Conservation (phyloP, 2,113 vertebrate genomes). For the Speoplatyrhinus poulsoni region DNA sequence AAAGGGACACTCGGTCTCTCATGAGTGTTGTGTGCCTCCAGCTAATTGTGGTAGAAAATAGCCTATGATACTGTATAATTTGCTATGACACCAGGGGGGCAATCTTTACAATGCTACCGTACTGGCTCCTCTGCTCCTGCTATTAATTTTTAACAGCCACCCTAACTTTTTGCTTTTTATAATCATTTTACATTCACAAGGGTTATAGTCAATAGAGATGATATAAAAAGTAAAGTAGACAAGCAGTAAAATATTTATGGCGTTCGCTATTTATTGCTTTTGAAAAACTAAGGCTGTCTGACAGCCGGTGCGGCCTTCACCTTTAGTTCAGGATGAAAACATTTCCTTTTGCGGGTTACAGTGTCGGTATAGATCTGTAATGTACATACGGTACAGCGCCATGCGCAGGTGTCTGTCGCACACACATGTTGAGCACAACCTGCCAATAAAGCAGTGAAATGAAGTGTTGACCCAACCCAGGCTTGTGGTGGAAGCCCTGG, state of each 20-base stretch:
- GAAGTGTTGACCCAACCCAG: conserved; percentile 39
- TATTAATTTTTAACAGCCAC: conserved; percentile 57
- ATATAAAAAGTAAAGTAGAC: conserved; percentile 28
- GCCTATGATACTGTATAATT: conserved; percentile 60
- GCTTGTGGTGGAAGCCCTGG: conserved; percentile 50
- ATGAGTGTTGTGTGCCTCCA: conserved; percentile 31
- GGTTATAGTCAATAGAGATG: conserved; percentile 18
- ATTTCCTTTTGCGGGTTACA: conserved; percentile 16
- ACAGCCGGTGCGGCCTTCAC: background rate
- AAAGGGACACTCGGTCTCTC: conserved; percentile 30
- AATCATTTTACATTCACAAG: conserved; percentile 37
- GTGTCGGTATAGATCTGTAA: conserved; percentile 1
- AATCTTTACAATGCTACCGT: conserved; percentile 63
- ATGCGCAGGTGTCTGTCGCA: conserved; percentile 41
- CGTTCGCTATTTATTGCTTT: conserved; percentile 33
- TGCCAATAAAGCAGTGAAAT: conserved; percentile 35
- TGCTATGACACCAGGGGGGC: conserved; percentile 60
- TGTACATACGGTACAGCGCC: conserved; percentile 14
- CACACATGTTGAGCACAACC: conserved; percentile 35
- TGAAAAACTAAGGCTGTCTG: background rate
- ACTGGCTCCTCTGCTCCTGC: conserved; percentile 63
- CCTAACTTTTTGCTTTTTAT: conserved; percentile 37
- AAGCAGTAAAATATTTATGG: conserved; percentile 35
- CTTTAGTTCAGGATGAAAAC: background rate
- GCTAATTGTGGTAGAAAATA: conserved; percentile 49